Evolutionary conservation across 2,113 vertebrate genomes (phyloP).

Genomic region (Cepphus grylle): DNA sequence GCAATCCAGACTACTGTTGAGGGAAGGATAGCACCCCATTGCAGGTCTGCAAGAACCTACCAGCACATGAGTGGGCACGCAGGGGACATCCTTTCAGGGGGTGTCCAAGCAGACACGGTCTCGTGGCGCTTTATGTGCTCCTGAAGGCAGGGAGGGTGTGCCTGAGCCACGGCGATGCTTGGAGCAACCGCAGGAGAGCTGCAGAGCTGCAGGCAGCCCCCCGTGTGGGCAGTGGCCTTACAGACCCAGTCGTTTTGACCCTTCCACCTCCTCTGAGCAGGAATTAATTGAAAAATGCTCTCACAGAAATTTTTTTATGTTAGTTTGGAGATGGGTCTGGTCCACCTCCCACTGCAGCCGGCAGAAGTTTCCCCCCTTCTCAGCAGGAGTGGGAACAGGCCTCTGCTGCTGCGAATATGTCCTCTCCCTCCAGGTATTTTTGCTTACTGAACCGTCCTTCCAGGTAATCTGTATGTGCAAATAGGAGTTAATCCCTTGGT

Average conservation of each 20-base stretch:
- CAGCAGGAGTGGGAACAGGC: neutral
- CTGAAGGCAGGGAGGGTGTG: neutral
- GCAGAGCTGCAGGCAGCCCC: neutral
- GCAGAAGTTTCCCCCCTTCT: neutral
- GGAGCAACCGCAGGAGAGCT: neutral
- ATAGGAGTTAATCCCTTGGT: constrained; percentile 23
- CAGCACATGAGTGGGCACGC: accelerated
- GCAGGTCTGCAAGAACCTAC: neutral
- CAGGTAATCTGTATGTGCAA: constrained; percentile 29
- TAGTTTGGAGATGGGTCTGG: neutral
- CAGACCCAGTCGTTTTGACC: neutral
- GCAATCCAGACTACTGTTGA: neutral
- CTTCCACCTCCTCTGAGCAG: neutral
- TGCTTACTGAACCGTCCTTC: neutral
- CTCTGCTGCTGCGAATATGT: neutral
- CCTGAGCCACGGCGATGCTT: neutral
- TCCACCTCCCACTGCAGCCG: neutral
- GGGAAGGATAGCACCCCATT: neutral
- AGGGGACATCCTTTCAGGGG: neutral
- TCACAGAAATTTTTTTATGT: neutral
- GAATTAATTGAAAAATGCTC: neutral
- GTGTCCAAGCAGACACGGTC: neutral
- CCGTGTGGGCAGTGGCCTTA: neutral
- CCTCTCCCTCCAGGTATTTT: neutral
- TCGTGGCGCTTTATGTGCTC: neutral